Evolutionary conservation across 1,140 invertebrate species (phyloP).

Genomic region (Watersipora subatra): DNA sequence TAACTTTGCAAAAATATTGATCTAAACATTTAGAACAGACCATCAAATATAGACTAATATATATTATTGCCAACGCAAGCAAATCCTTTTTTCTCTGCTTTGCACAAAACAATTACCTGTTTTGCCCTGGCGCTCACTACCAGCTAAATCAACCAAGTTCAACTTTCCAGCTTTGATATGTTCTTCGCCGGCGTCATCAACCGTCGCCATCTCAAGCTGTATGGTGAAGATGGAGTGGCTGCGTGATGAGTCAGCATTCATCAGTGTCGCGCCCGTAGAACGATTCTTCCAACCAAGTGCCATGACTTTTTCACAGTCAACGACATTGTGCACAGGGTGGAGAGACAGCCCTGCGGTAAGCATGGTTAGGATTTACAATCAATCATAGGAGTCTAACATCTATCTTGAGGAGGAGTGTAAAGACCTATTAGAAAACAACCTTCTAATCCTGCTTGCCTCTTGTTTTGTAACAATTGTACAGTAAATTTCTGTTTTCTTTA

Average conservation of each 20-base stretch:
- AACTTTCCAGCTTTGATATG: slow-evolving; percentile 45
- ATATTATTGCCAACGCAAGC: no score
- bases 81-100: no score
- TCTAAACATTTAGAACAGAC: no score
- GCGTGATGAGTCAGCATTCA: slow-evolving; percentile 69
- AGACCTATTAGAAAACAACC: no score
- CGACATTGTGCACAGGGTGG: slow-evolving; percentile 60
- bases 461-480: no score
- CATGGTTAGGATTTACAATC: no score
- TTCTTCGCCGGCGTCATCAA: slow-evolving; percentile 42
- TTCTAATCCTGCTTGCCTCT: no score
- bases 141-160: slow-evolving; percentile 70
- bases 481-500: no score
- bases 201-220: slow-evolving; percentile 61
- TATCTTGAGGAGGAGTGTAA: no score
- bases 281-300: slow-evolving; percentile 59
- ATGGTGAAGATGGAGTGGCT: slow-evolving; percentile 84
- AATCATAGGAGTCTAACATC: no score
- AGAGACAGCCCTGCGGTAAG: slow-evolving; percentile 54
- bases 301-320: slow-evolving; percentile 60
- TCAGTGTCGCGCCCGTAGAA: slow-evolving; percentile 61
- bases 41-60: no score
- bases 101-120: slow-evolving; percentile 28
- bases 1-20: no score
- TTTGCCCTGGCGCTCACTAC: slow-evolving; percentile 41